Evolutionary conservation across 2,888 invertebrate species (phyloP).

Genomic region (Dasysyrphus albostriatus): DNA sequence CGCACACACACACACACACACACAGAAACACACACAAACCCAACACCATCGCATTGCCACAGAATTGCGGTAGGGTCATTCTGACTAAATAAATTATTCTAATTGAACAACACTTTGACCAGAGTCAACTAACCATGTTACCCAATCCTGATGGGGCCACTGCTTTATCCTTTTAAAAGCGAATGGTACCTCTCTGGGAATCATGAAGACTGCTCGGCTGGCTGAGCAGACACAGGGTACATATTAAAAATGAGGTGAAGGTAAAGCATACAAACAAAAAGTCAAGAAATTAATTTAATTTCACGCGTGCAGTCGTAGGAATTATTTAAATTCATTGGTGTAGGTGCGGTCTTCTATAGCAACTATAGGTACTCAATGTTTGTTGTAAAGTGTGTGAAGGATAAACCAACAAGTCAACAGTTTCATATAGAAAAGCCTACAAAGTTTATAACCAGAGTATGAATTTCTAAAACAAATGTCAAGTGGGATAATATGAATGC

Average conservation of each 20-base stretch:
- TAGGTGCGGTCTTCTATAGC: neutral
- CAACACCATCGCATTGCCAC: conserved; percentile 34
- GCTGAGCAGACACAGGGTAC: conserved; percentile 19
- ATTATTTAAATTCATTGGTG: conserved; percentile 36
- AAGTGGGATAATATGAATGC: conserved; percentile 2
- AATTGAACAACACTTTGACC: conserved; percentile 75
- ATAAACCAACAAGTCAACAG: neutral
- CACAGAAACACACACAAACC: neutral
- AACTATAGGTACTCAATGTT: conserved; percentile 5
- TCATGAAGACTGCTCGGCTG: conserved; percentile 47
- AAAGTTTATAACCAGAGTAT: neutral
- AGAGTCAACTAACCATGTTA: conserved; percentile 66
- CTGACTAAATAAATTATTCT: conserved; percentile 74
- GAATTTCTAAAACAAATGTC: conserved; percentile 4
- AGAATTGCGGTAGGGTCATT: conserved; percentile 64
- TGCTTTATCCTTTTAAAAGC: conserved; percentile 32
- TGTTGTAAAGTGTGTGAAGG: conserved; percentile 5
- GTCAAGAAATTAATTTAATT: conserved; percentile 61
- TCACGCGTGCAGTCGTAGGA: conserved; percentile 53
- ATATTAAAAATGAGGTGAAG: conserved; percentile 46
- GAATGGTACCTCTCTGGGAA: neutral
- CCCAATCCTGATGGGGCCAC: conserved; percentile 29
- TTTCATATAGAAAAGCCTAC: neutral
- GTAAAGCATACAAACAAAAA: conserved; percentile 8
- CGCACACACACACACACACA: no score